Evolutionary conservation across 2,888 invertebrate genomes (phyloP).

Genomic region (Cotesia congregata): DNA sequence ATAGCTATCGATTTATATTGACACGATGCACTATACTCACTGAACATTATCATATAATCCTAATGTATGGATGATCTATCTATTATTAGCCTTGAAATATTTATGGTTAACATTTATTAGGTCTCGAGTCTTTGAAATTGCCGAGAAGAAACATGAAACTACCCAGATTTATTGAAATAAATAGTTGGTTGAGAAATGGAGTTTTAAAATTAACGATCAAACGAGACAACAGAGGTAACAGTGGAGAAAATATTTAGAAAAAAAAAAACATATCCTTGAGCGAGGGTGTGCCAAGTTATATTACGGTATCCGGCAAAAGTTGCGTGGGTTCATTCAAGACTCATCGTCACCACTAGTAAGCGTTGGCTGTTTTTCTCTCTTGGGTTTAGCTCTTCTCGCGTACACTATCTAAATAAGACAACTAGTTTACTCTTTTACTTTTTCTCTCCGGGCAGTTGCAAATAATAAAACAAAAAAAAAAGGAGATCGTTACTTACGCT

Average conservation of each 20-base stretch:
- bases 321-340: slow-evolving; percentile 60
- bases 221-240: too few relatives aligned
- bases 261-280: slow-evolving; percentile 36
- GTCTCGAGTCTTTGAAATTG: neutral
- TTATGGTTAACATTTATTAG: neutral
- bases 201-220: too few relatives aligned
- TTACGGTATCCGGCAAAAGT: slow-evolving; percentile 38
- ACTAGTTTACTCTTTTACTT: neutral
- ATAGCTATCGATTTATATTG: neutral
- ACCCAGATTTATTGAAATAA: neutral
- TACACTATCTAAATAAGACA: neutral
- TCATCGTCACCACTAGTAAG: slow-evolving; percentile 19
- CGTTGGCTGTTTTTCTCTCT: neutral
- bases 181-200: neutral
- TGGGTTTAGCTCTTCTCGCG: slow-evolving; percentile 11
- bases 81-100: neutral
- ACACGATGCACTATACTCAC: neutral
- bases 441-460: neutral
- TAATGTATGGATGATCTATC: neutral
- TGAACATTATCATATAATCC: neutral
- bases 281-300: slow-evolving; percentile 46
- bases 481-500: neutral
- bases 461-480: too few relatives aligned
- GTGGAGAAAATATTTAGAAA: slow-evolving; percentile 38
- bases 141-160: neutral